Conservation (phyloP, 2,888 invertebrate species). For the Drosophila siamana region DNA sequence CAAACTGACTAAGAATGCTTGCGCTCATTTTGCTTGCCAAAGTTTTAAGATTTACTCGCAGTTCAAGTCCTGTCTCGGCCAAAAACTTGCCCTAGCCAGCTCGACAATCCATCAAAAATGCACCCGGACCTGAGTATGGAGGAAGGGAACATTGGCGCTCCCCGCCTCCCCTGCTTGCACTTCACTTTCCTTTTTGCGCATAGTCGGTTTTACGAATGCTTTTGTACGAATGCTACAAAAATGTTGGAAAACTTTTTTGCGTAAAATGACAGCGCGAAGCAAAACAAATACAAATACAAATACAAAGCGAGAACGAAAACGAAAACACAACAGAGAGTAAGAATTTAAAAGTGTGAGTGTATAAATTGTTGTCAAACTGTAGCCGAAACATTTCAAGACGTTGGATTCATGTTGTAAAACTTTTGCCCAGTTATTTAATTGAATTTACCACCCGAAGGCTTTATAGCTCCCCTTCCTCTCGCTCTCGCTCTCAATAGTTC, state of each 20-base stretch:
- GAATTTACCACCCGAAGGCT: slow-evolving; percentile 78
- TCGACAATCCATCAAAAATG: slow-evolving; percentile 71
- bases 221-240: slow-evolving; percentile 52
- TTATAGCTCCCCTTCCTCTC: slow-evolving; percentile 19
- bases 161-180: slow-evolving; percentile 14
- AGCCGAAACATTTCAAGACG: slow-evolving; percentile 73
- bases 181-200: slow-evolving; percentile 32
- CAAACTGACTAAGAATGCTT: slow-evolving; percentile 65
- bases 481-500: not conserved
- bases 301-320: too few species aligned
- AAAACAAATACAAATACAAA: slow-evolving; percentile 21
- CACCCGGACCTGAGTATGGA: slow-evolving; percentile 2
- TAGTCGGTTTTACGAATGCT: slow-evolving; percentile 32
- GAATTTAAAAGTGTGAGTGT: slow-evolving; percentile 13
- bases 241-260: slow-evolving; percentile 57
- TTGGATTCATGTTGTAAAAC: slow-evolving; percentile 67
- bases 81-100: slow-evolving; percentile 36
- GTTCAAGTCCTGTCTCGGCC: slow-evolving; percentile 35
- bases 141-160: not conserved
- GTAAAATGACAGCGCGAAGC: slow-evolving; percentile 36
- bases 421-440: slow-evolving; percentile 77
- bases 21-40: slow-evolving; percentile 52
- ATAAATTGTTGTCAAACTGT: slow-evolving; percentile 80
- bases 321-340: slow-evolving; percentile 6
- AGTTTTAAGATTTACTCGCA: slow-evolving; percentile 54